A percentile compares a stretch with the other conserved stretches of the same genome.
phyloP scores from a whole-genome alignment of 2,113 vertebrate genomes.

The Garra rufa region DNA sequence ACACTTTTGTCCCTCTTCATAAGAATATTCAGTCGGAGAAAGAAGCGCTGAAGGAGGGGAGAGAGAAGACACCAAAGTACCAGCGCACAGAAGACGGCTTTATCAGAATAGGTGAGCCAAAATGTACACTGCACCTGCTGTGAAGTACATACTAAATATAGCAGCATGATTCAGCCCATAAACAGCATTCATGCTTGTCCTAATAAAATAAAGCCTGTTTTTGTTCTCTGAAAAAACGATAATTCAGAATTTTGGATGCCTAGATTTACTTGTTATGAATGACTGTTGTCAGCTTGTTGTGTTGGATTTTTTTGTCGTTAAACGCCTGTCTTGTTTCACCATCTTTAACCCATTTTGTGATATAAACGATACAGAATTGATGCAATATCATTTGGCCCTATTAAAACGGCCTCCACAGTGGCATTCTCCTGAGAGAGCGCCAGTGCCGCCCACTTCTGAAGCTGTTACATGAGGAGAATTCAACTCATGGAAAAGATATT shows the following conservation, averaged over 20 bases:
- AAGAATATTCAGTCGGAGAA: constrained; percentile 95
- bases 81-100: constrained; percentile 91
- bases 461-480: background rate
- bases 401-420: background rate
- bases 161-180: background rate
- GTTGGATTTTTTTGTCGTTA: background rate
- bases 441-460: constrained; percentile 3
- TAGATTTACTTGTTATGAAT: background rate
- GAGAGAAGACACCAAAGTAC: constrained; percentile 81
- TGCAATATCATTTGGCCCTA: background rate
- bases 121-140: background rate
- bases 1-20: background rate
- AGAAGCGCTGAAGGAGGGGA: constrained; percentile 90
- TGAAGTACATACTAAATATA: background rate
- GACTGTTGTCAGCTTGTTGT: background rate
- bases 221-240: background rate
- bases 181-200: background rate
- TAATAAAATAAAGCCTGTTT: background rate
- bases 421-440: background rate
- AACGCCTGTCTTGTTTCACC: constrained; percentile 4
- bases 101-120: constrained; percentile 88
- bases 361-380: background rate
- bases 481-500: background rate
- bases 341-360: background rate
- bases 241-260: background rate